Conservation (phyloP, 2,888 invertebrate species). For the Dasysyrphus tricinctus region DNA sequence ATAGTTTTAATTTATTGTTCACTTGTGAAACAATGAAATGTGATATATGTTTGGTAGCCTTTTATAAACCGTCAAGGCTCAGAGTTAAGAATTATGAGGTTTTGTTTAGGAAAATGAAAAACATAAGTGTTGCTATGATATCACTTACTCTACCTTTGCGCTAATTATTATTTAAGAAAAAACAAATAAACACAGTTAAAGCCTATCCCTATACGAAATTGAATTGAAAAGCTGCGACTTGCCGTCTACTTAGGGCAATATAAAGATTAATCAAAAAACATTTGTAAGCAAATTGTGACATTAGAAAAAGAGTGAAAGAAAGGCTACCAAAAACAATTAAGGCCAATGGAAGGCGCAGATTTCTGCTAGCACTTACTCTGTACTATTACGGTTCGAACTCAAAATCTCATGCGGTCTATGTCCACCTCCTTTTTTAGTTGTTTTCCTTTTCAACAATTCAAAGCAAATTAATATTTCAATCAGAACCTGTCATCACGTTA, state of each 20-base stretch:
- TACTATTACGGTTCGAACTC: constrained; percentile 1
- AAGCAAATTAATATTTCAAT: constrained; percentile 34
- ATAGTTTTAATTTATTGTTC: constrained; percentile 73
- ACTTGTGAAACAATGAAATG: constrained; percentile 74
- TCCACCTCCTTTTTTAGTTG: not conserved
- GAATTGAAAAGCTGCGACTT: constrained; percentile 61
- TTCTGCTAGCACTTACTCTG: not conserved
- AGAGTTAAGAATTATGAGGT: constrained; percentile 10
- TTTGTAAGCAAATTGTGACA: constrained; percentile 70
- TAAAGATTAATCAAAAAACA: constrained; percentile 73
- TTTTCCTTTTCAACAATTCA: constrained; percentile 12
- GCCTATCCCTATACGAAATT: constrained; percentile 23
- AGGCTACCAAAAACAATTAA: constrained; percentile 19
- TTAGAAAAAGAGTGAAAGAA: constrained; percentile 45
- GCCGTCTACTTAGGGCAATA: constrained; percentile 62
- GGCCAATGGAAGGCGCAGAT: constrained; percentile 1
- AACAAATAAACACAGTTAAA: not conserved
- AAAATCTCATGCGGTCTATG: not conserved
- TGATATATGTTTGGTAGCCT: constrained; percentile 60
- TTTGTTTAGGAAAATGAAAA: constrained; percentile 58
- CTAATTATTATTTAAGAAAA: constrained; percentile 13
- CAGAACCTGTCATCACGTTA: constrained; percentile 31
- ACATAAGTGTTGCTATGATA: constrained; percentile 69
- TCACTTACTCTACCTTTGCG: constrained; percentile 38
- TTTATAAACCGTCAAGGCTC: constrained; percentile 32